phyloP scores from a whole-genome alignment of 2,888 invertebrate species.

The Miltochrista miniata region DNA sequence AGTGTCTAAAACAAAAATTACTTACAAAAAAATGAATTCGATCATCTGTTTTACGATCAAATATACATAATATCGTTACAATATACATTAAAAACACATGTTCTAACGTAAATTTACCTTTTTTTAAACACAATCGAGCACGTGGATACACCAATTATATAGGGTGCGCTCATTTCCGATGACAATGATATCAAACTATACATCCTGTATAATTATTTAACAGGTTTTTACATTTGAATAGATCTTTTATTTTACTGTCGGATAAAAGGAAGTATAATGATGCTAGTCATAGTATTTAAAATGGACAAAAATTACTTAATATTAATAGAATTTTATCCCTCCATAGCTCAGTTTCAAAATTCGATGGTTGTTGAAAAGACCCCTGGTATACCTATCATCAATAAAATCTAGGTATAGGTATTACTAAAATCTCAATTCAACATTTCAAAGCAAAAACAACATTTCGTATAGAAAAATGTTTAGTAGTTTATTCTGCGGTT shows the following conservation, averaged over 20 bases:
- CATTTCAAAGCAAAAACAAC: no score
- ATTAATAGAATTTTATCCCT: background rate
- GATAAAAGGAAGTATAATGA: slow-evolving; percentile 3
- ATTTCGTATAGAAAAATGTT: no score
- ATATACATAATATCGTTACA: slow-evolving; percentile 16
- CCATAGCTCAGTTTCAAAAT: no score
- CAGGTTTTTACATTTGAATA: slow-evolving; percentile 9
- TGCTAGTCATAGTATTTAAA: background rate
- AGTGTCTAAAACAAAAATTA: no score
- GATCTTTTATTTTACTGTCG: slow-evolving; percentile 3
- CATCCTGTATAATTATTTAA: slow-evolving; percentile 47
- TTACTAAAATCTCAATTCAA: no score
- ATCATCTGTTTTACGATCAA: slow-evolving; percentile 10
- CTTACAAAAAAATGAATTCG: no score
- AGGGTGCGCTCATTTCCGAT: slow-evolving; percentile 75
- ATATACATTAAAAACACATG: slow-evolving; percentile 26
- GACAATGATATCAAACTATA: slow-evolving; percentile 66
- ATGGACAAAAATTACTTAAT: background rate
- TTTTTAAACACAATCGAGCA: slow-evolving; percentile 56
- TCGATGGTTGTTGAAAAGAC: no score
- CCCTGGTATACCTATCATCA: no score
- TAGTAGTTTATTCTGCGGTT: no score
- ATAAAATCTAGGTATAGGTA: no score
- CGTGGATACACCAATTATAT: slow-evolving; percentile 63
- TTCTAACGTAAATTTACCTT: slow-evolving; percentile 36